Evolutionary conservation across 2,113 vertebrate species (phyloP), one percentile per base, ranked within the genome.

Genomic region (Benitochromis conjunctus): DNA sequence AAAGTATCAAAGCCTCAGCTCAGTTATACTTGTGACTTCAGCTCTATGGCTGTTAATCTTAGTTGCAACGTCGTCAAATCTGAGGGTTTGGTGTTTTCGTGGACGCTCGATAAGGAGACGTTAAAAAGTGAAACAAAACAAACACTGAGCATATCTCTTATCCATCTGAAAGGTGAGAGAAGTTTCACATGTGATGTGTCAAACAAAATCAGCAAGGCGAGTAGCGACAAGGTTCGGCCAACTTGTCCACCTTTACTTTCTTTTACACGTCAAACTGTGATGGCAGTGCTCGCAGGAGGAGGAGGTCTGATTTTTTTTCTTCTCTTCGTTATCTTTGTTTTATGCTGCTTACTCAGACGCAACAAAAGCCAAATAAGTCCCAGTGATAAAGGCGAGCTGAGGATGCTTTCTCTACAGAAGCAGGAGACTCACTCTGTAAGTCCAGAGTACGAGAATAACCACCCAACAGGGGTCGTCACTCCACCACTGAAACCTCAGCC

Each of bases 1-100:
- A 94, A 86, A 48, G 88, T 92, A 19, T 19, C 77, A 4, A 94
- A 92, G 69, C 95, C 95, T 79, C 38, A 60, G 13, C 79, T 95
- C 14, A 46, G 4, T 56, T 94, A 92, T 34, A 10, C 6, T 3
- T 95, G 94, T 31, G 91, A 93, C 55, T 21, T 53, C 24, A 85
- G 80, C 56, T 69, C 76, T 1, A 57, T 21, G 4, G 57, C 60
- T 60, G 86, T 93, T 16, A 85, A 60, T 16, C 81, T 95, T 3
- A 87, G 60, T 1, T 95, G 95, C 74, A 1, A 58, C 0, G 86
- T 83, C 5, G 56, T 34, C 36, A 82, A 86, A n/a, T 57, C 81
- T 43, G 82, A 91, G 31, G 83, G 36, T 80, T 29, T 91, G 85
- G 6, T 6, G 13, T 95, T 92, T 55, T 89, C 83, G 1, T 95